phyloP scores from a whole-genome alignment of 2,113 vertebrate species.

The Lepisosteus oculatus region DNA sequence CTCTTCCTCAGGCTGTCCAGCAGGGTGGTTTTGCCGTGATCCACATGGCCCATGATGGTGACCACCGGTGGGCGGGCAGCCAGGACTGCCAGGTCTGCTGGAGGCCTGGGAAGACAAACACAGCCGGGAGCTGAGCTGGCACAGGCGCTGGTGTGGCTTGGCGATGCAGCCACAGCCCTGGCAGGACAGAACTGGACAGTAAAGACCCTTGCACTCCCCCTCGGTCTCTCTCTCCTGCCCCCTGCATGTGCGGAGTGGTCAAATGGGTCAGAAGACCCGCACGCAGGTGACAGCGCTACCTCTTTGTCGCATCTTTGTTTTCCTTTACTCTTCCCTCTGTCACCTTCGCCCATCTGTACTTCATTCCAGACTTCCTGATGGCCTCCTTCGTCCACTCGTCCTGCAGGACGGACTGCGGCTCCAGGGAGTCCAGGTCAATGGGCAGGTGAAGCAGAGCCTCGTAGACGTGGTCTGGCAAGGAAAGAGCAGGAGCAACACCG shows the following conservation, averaged over 20 bases:
- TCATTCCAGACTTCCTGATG: slow-evolving; percentile 83
- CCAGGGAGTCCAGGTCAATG: slow-evolving; percentile 64
- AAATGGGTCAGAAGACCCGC: too few relatives aligned
- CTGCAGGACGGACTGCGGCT: slow-evolving; percentile 64
- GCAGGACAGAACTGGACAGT: too few relatives aligned
- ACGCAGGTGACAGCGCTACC: slow-evolving; percentile 49
- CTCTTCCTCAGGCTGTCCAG: slow-evolving; percentile 88
- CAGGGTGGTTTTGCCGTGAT: slow-evolving; percentile 93
- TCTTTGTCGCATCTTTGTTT: slow-evolving; percentile 76
- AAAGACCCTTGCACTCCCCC: too few relatives aligned
- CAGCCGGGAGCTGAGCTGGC: neutral
- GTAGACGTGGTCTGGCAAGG: slow-evolving; percentile 72
- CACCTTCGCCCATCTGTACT: slow-evolving; percentile 75
- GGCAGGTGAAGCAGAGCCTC: slow-evolving; percentile 77
- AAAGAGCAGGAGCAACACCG: neutral
- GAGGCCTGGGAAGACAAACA: slow-evolving; percentile 61
- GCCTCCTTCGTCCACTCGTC: slow-evolving; percentile 79
- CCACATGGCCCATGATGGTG: slow-evolving; percentile 96
- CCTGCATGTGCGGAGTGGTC: too few relatives aligned
- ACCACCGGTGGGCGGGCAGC: slow-evolving; percentile 78
- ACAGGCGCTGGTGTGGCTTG: neutral
- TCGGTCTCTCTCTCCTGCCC: too few relatives aligned
- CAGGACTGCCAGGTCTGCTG: slow-evolving; percentile 68
- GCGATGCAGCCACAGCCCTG: neutral
- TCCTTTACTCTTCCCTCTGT: slow-evolving; percentile 61